These are phyloP conservation scores for Acholoe squamosa DNA, from an alignment of 2,888 invertebrate species.

Conservation along the genomic window DNA sequence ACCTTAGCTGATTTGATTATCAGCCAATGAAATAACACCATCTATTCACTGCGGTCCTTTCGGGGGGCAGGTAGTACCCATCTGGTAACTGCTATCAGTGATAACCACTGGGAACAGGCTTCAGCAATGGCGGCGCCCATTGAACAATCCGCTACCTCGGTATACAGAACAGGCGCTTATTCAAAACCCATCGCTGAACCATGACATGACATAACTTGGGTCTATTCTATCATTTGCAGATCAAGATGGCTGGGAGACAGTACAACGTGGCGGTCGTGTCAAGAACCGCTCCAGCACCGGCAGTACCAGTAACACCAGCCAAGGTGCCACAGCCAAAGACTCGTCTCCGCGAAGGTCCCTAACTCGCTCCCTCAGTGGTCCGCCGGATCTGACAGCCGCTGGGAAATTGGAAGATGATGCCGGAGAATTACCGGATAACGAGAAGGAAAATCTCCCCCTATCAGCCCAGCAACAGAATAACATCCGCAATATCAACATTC, in stretches of 20 bases:
- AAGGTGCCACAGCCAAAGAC: background rate
- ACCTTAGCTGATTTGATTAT: too few species aligned
- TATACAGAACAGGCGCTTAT: too few species aligned
- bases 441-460: slow-evolving; percentile 53
- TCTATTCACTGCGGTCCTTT: too few species aligned
- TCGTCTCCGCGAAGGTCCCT: background rate
- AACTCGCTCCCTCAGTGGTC: slow-evolving; percentile 15
- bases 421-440: slow-evolving; percentile 3
- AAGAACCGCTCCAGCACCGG: slow-evolving; percentile 32
- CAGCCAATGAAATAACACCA: too few species aligned
- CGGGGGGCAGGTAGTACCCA: too few species aligned
- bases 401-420: background rate
- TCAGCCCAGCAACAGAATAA: slow-evolving; percentile 38
- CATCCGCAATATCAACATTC: background rate
- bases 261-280: slow-evolving; percentile 84
- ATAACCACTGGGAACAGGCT: too few species aligned
- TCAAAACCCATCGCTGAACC: too few species aligned
- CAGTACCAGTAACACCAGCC: background rate
- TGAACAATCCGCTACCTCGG: too few species aligned
- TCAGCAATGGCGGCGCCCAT: too few species aligned
- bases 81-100: too few species aligned
- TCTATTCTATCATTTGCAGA: slow-evolving; percentile 77
- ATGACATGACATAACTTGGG: too few species aligned
- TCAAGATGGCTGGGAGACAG: slow-evolving; percentile 92
- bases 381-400: background rate